A percentile compares a stretch with the other conserved stretches of the same genome.
Conservation (phyloP, 2,113 vertebrate species). For the Nettapus auritus region DNA sequence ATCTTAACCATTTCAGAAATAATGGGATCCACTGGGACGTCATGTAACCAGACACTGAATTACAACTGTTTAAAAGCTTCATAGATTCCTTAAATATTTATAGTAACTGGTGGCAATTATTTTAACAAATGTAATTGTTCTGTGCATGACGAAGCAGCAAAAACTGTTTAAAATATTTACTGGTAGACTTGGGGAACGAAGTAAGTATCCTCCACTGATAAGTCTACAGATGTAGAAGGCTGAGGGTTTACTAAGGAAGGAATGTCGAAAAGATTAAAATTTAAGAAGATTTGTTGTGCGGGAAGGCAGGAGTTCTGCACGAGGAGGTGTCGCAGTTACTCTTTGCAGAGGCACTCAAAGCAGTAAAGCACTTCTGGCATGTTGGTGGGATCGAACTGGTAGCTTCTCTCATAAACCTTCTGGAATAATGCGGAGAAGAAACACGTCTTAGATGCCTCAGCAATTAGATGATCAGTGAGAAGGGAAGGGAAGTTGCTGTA, state of each 20-base stretch:
- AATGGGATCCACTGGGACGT: background rate
- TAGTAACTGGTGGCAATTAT: background rate
- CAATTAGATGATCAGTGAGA: background rate
- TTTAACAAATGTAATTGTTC: background rate
- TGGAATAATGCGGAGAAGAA: background rate
- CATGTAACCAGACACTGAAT: too few relatives aligned
- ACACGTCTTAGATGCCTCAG: background rate
- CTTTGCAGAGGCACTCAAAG: rapidly evolving
- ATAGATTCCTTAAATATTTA: background rate
- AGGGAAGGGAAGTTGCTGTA: background rate
- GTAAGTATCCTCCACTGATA: background rate
- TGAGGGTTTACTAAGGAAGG: background rate
- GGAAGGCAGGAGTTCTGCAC: background rate
- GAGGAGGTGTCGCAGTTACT: background rate
- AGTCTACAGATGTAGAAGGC: background rate
- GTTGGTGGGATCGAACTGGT: background rate
- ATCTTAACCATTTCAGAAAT: background rate
- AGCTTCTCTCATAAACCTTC: too few relatives aligned
- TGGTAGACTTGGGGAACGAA: background rate
- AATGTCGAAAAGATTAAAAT: background rate
- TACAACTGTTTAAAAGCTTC: background rate
- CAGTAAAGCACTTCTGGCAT: background rate
- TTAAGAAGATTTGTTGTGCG: too few relatives aligned
- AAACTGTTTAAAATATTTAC: background rate
- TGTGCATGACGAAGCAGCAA: background rate